phyloP scores from a whole-genome alignment of 1,140 invertebrate genomes.

The Drosophila sproati region DNA sequence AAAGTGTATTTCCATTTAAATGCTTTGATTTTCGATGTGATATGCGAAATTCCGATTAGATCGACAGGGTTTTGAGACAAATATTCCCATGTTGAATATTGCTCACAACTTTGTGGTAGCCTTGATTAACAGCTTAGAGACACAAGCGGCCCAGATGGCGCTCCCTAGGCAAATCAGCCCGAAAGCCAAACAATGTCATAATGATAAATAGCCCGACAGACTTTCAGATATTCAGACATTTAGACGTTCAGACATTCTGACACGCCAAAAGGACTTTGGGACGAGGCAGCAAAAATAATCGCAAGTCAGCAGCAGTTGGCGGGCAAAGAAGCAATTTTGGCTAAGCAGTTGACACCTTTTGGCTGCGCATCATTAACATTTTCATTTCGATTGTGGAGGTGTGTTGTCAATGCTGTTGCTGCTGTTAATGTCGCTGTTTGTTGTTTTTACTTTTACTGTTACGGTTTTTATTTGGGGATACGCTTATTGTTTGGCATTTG shows the following conservation, averaged over 20 bases:
- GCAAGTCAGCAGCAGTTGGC: constrained; percentile 24
- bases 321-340: constrained; percentile 42
- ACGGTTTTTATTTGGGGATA: constrained; percentile 35
- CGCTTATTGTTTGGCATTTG: constrained; percentile 30
- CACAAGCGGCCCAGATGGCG: constrained; percentile 34
- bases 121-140: constrained; percentile 70
- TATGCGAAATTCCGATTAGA: not conserved
- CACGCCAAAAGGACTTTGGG: not conserved
- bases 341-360: constrained; percentile 69
- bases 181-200: constrained; percentile 65
- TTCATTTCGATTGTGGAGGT: constrained; percentile 53
- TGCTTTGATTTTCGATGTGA: not conserved
- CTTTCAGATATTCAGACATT: constrained; percentile 3
- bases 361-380: constrained; percentile 71
- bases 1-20: not conserved
- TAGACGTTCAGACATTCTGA: not conserved
- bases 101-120: constrained; percentile 41
- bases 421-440: constrained; percentile 13
- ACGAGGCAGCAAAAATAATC: constrained; percentile 1
- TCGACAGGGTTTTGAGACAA: constrained; percentile 9
- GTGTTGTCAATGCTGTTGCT: constrained; percentile 12
- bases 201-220: constrained; percentile 70
- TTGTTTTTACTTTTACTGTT: constrained; percentile 31
- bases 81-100: constrained; percentile 36
- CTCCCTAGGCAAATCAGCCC: constrained; percentile 64